Base-by-base conservation (phyloP, 2,113 vertebrate genomes). In the Argyrosomus japonicus region DNA sequence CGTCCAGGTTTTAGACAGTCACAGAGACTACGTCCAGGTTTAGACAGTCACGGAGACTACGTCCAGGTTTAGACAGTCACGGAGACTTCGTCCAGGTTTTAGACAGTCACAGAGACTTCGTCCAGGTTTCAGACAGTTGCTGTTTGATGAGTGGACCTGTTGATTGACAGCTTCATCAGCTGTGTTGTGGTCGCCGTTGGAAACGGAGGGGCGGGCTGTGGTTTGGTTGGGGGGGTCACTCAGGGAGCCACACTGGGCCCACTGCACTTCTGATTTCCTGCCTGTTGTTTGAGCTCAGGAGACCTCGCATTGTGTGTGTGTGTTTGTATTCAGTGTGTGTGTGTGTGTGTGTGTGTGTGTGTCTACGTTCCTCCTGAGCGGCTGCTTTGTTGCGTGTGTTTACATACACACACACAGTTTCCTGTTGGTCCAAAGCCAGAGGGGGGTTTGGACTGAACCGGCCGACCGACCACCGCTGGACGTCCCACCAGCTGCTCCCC, bases 371-470 rank as follows among this genome's bases (percentile, higher is more conserved):
- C 77, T 82, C 95, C 95, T 77, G 95, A 96, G 95, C 91, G 94
- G 79, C 94, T 32, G 0, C 95, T 96, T 98, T 97, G 96, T 97
- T 83, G 72, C 67, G 56, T 57, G 84, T 89, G 92, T 94, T 96
- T 96, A 95, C 96, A 95, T 90, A 94, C 95, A 94, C 95, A 96
- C 91, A 94, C 95, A 77, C 3, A 15, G 94, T 93, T 97, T 97
- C 97, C 96, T 97, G 96, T 93, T 85, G 88, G 90, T 91, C 92
- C 89, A 92, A 93, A 21, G 85, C 92, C 89, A 92, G 93, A 21
- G 85, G 87, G 32, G 70, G 79, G 77, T 69, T 77, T 82, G 84
- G 87, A 88, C 88, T 85, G 79, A 82, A 91, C 56, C 18, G 82
- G 80, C 92, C 14, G 75, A 54, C 82, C 32, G 84, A 74, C 87